phyloP scores from a whole-genome alignment of 1,140 invertebrate species.

The Diorhabda elongata region DNA sequence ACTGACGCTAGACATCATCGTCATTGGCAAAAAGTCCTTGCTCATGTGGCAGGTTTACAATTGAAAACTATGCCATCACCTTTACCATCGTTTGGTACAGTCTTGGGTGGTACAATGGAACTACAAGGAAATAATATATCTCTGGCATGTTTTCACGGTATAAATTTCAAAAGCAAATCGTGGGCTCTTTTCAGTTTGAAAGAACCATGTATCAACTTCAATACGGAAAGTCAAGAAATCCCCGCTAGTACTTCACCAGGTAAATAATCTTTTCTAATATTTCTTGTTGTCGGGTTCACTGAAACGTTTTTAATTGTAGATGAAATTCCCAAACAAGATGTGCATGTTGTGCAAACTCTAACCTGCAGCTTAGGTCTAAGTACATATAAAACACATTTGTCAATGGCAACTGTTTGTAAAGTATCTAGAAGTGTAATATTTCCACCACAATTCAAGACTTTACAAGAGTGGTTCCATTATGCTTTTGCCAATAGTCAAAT shows the following conservation, averaged over 20 bases:
- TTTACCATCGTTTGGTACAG: slow-evolving; percentile 67
- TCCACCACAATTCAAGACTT: slow-evolving; percentile 89
- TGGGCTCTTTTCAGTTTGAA: slow-evolving; percentile 95
- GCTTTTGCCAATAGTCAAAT: slow-evolving; percentile 90
- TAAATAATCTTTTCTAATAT: slow-evolving; percentile 14
- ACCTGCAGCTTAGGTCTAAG: slow-evolving; percentile 80
- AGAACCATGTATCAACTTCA: slow-evolving; percentile 91
- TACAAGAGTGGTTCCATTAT: slow-evolving; percentile 96
- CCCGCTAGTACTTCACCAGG: slow-evolving; percentile 62
- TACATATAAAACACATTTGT: slow-evolving; percentile 67
- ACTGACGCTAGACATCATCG: slow-evolving; percentile 77
- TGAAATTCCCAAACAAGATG: slow-evolving; percentile 48
- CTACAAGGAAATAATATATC: slow-evolving; percentile 88
- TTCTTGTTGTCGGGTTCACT: background rate
- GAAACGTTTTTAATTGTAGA: slow-evolving; percentile 29
- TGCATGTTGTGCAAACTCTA: slow-evolving; percentile 81
- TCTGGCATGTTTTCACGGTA: slow-evolving; percentile 94
- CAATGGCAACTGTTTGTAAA: slow-evolving; percentile 89
- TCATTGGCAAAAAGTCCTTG: slow-evolving; percentile 84
- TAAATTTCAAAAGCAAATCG: slow-evolving; percentile 94
- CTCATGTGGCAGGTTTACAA: slow-evolving; percentile 67
- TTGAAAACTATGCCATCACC: slow-evolving; percentile 66
- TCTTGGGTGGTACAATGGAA: slow-evolving; percentile 90
- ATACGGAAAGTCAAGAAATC: slow-evolving; percentile 88
- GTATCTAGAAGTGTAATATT: slow-evolving; percentile 87